phyloP scores from a whole-genome alignment of 2,888 invertebrate genomes.

The Hymenopus coronatus region DNA sequence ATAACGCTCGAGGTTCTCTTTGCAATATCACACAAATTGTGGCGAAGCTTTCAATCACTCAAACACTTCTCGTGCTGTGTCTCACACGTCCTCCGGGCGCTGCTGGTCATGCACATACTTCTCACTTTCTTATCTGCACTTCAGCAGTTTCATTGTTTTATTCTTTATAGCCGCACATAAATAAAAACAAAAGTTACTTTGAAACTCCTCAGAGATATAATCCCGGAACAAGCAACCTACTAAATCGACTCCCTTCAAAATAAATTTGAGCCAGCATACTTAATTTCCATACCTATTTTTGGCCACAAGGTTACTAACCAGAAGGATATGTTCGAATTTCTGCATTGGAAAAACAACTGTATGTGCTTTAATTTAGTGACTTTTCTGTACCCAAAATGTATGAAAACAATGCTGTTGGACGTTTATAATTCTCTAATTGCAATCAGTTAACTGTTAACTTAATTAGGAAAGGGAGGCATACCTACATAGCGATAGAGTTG shows the following conservation, averaged over 20 bases:
- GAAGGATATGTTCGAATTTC: no score
- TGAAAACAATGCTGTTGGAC: no score
- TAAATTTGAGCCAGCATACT: not conserved
- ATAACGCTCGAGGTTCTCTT: not conserved
- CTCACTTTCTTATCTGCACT: not conserved
- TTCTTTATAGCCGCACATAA: not conserved
- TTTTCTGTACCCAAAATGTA: no score
- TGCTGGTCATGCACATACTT: not conserved
- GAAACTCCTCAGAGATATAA: not conserved
- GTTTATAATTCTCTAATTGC: no score
- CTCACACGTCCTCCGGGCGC: not conserved
- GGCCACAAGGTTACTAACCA: not conserved
- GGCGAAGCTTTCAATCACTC: not conserved
- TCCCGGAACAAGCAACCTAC: not conserved
- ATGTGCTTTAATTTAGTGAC: no score
- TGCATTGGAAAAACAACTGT: no score
- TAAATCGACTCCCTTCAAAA: not conserved
- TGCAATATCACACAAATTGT: not conserved
- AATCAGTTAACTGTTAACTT: no score
- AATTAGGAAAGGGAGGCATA: no score
- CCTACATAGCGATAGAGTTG: no score
- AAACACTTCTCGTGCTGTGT: not conserved
- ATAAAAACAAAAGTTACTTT: not conserved
- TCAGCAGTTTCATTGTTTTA: not conserved
- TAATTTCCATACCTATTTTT: not conserved